Evolutionary conservation across 2,888 invertebrate genomes (phyloP), one percentile per base, ranked within the genome.

Genomic region (Drosophila pseudotalamancana): DNA sequence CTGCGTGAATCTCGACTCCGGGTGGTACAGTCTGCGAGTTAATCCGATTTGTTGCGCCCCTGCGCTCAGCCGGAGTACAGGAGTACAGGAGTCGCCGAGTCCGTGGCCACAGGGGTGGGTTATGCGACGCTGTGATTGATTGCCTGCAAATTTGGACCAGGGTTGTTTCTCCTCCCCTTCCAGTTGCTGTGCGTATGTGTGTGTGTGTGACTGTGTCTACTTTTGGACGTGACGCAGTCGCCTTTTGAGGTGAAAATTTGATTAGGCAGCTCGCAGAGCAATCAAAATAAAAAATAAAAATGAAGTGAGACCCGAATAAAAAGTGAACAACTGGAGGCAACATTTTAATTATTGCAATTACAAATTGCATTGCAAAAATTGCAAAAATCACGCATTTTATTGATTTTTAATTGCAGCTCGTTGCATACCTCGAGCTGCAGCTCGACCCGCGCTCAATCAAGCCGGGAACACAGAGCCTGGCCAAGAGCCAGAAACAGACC

Each of bases 351-450:
- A 77, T 86, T 65, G 86, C 81, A 82, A 82, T 82, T 82, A 82
- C 81, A 82, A 83, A 86, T 86, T 86, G 80, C 84, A 73, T 63
- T 70, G 79, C 73, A 72, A 80, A 81, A 86, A 83, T 87, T 77
- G 73, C 87, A 80, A 74, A 87, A 87, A 87, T 84, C 83, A 87
- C 83, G 85, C 83, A 84, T 87, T 87, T 88, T 87, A 87, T 88
- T 87, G 87, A 88, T 87, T 87, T 87, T 87, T 87, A 87, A 87
- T 87, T 87, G 88, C 88, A 76, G 74, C 87, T 88, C 72, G 74
- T 87, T 84, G 88, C 88, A 88, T 85, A 80, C 87, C 80, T 72
- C 63, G 29, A 63, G 12, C 42, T 40, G 39, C 66, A 16, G 59
- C 64, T 31, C 23, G 31, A 6, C 32, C 25, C 39, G 53, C 39